Percentiles rank a stretch among this genome's conserved stretches.
These are phyloP conservation scores for Andrena marginata DNA, from an alignment of 2,888 invertebrate genomes.

Conservation along the genomic window DNA sequence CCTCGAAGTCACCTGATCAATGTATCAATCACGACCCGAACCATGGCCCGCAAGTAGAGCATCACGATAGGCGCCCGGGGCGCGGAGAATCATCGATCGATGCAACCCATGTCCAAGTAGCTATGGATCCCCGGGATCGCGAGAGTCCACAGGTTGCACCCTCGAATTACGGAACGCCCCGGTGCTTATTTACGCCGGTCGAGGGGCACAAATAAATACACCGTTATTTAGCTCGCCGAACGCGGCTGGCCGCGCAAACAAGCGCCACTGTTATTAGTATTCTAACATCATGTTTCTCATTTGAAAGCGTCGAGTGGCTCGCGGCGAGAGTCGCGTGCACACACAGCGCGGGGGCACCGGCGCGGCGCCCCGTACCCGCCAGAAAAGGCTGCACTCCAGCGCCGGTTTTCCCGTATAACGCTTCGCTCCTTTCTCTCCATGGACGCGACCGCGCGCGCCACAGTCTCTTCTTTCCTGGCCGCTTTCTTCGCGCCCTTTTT, in stretches of 20 bases:
- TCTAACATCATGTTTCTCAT: conserved; percentile 48
- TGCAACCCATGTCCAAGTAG: neutral
- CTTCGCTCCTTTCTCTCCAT: conserved; percentile 42
- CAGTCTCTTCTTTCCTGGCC: conserved; percentile 36
- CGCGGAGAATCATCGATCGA: no score
- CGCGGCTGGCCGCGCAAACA: conserved; percentile 33
- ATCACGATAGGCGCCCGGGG: no score
- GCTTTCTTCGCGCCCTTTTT: conserved; percentile 53
- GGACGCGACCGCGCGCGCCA: conserved; percentile 25
- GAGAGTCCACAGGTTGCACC: neutral
- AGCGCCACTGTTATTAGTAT: conserved; percentile 53
- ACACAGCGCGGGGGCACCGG: neutral
- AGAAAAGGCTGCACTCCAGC: neutral
- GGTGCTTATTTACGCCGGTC: conserved; percentile 45
- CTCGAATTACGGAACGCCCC: neutral
- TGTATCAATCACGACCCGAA: no score
- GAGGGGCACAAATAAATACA: conserved; percentile 45
- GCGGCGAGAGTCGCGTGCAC: conserved; percentile 37
- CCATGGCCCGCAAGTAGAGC: no score
- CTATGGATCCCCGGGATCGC: neutral
- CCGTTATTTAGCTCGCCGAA: conserved; percentile 25
- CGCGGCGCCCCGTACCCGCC: neutral
- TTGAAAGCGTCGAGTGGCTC: conserved; percentile 45
- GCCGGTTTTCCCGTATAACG: conserved; percentile 52
- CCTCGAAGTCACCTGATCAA: no score